Base-by-base conservation (phyloP, 2,113 vertebrate genomes). In the Chinchilla lanigera region DNA sequence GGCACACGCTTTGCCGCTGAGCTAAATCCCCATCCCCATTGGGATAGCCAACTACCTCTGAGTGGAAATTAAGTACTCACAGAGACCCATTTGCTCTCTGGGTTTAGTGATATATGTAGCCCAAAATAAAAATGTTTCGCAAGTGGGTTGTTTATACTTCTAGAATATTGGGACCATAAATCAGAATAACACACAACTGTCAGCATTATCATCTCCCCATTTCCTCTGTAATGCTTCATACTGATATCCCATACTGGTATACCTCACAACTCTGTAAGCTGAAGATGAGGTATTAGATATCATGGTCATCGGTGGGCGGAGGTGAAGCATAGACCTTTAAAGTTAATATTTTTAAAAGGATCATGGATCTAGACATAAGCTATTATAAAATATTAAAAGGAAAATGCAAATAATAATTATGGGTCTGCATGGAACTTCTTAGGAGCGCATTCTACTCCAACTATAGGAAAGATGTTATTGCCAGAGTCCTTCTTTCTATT, bases 151-250 rank as follows among this genome's bases (percentile, higher is more conserved):
- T 92, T 91, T 89, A 63, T 94, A 67, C 65, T 50, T 96, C 73
- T 56, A 95, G 54, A 96, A 77, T 16, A 87, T 28, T 71, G 26
- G 47, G n/a, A 54, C 88, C 41, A 96, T 96, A 97, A 97, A 97
- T 97, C 97, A 97, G 82, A 86, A 90, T 60, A 38, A 13, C 35
- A 83, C 63, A 41, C 85, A 88, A 52, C 50, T 97, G 96, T 94
- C 97, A 96, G 88, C 95, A 96, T 97, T 96, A 93, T 93, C 95
- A 86, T 90, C 89, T 86, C 69, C 61, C 44, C 54, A 89, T 84
- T 97, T 95, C 92, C 90, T 96, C 52, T 41, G 60, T 58, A 77
- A 94, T 38, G 77, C 28, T 89, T 92, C 9, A 19, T 44, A 73
- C 63, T 19, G 65, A 60, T 67, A 73, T 86, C 67, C 65, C 17